Conservation (phyloP, 2,797 vertebrate genomes). For the Ceryle rudis region DNA sequence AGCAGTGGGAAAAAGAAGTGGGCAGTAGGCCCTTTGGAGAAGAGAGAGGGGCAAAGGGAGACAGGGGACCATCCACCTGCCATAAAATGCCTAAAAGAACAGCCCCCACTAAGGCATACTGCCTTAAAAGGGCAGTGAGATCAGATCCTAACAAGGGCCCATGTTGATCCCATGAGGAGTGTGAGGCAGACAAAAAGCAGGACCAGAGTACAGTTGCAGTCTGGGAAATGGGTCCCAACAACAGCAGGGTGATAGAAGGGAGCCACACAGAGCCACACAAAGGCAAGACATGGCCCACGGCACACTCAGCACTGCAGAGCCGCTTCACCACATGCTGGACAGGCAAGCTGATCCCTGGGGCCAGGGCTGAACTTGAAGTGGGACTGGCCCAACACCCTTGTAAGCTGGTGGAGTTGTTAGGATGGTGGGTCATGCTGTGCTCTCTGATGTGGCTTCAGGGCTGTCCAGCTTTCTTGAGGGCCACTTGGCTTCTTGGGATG, state of each 20-base stretch:
- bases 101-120: neutral
- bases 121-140: neutral
- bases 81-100: neutral
- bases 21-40: neutral
- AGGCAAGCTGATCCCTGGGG: neutral
- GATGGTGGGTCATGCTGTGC: neutral
- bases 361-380: neutral
- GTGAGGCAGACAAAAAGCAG: neutral
- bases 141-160: neutral
- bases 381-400: neutral
- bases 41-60: neutral
- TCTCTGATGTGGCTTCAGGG: neutral
- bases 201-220: neutral
- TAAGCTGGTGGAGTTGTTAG: rapidly evolving
- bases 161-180: neutral
- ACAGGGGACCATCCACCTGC: rapidly evolving
- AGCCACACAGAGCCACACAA: neutral
- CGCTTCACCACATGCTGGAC: rapidly evolving
- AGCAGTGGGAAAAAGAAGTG: neutral
- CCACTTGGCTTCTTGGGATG: neutral
- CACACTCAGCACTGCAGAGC: rapidly evolving
- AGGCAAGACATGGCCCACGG: neutral
- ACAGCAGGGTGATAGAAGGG: rapidly evolving
- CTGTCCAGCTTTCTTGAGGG: neutral
- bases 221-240: neutral